phyloP scores from a whole-genome alignment of 2,888 invertebrate genomes.

The Carpatolechia fugitivella region DNA sequence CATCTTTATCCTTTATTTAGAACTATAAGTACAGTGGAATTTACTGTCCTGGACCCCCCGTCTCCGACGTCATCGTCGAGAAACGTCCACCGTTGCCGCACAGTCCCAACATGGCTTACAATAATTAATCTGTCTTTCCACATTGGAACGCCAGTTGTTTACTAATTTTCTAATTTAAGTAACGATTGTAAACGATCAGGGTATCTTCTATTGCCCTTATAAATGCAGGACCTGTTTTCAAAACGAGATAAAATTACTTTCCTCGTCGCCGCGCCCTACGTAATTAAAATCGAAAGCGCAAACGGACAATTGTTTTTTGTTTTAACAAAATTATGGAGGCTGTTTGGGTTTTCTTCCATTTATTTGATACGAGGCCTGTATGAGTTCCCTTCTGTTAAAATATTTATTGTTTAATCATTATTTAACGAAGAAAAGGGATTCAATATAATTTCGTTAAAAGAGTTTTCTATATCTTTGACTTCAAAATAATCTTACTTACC shows the following conservation, averaged over 20 bases:
- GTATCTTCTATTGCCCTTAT: slow-evolving; percentile 18
- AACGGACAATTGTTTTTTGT: slow-evolving; percentile 21
- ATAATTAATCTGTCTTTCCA: slow-evolving; percentile 13
- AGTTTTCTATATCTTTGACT: too few relatives aligned
- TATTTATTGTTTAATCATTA: neutral
- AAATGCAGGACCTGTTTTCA: slow-evolving; percentile 18
- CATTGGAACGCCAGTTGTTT: slow-evolving; percentile 9
- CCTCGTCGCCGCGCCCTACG: slow-evolving; percentile 11
- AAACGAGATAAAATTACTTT: slow-evolving; percentile 20
- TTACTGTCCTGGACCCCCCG: too few relatives aligned
- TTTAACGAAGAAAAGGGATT: neutral
- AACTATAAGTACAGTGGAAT: too few relatives aligned
- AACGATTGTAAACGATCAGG: slow-evolving; percentile 16
- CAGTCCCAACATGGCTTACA: neutral
- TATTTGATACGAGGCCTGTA: neutral
- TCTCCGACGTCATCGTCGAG: too few relatives aligned
- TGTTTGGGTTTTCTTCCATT: slow-evolving; percentile 3
- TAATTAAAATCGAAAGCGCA: slow-evolving; percentile 22
- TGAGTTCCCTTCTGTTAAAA: slow-evolving; percentile 2
- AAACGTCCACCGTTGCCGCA: too few relatives aligned
- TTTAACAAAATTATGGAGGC: slow-evolving; percentile 18
- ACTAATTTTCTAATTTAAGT: slow-evolving; percentile 18
- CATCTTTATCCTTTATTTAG: neutral
- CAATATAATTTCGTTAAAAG: too few relatives aligned
- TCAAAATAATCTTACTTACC: too few relatives aligned